Evolutionary conservation across 2,113 vertebrate species (phyloP).

Genomic region (Haplotaxodon microlepis): DNA sequence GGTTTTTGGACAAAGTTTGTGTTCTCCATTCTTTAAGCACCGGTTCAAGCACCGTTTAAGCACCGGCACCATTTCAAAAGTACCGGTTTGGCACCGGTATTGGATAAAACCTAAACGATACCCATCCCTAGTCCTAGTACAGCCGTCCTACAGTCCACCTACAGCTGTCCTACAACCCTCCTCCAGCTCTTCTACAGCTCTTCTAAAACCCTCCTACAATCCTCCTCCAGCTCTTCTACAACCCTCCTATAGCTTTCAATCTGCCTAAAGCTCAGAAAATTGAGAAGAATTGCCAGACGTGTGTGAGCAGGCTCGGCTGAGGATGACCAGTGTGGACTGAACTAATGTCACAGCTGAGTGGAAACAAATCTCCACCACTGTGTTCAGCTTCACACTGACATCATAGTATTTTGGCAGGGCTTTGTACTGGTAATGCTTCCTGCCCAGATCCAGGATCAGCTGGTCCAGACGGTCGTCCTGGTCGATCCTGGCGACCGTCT

Average conservation of each 20-base stretch:
- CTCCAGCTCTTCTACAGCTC: not conserved
- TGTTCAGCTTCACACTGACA: not conserved
- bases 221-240: not conserved
- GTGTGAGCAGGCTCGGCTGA: not conserved
- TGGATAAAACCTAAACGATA: not conserved
- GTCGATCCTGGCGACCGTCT: not conserved
- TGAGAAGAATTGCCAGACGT: not conserved
- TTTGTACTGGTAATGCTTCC: not conserved
- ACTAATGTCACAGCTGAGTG: not conserved
- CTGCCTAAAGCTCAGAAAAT: not conserved
- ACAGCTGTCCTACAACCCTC: not conserved
- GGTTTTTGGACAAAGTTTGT: not conserved
- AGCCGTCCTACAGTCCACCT: not conserved
- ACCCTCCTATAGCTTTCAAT: not conserved
- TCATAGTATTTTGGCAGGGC: not conserved
- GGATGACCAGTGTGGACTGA: not conserved
- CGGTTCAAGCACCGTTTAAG: not conserved
- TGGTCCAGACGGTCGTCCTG: not conserved
- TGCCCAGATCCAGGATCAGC: not conserved
- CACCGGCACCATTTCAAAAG: not conserved
- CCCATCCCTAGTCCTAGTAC: not conserved
- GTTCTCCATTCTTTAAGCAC: not conserved
- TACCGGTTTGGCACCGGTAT: not conserved
- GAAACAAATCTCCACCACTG: not conserved
- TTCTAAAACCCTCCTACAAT: not conserved